Evolutionary conservation across 1,140 invertebrate species (phyloP).

Genomic region (Branchinecta lynchi): DNA sequence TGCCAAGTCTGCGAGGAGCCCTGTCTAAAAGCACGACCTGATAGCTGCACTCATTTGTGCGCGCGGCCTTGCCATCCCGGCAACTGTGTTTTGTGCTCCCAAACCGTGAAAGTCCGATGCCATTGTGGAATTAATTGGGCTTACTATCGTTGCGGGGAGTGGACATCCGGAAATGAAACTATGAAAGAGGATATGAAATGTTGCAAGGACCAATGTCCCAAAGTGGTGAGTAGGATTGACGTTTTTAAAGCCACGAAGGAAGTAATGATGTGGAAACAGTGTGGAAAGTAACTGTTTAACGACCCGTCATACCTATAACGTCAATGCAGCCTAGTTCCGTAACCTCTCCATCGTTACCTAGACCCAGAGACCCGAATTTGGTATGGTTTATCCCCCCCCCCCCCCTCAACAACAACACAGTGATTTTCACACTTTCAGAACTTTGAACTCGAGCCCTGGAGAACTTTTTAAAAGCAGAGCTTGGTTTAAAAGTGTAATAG

Average conservation of each 20-base stretch:
- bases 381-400: not conserved
- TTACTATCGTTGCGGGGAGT: constrained; percentile 52
- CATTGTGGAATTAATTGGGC: constrained; percentile 59
- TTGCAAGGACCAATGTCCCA: constrained; percentile 71
- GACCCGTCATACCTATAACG: too few species aligned
- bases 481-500: too few species aligned
- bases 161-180: constrained; percentile 34
- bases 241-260: not conserved
- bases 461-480: too few species aligned
- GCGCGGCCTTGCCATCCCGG: constrained; percentile 32
- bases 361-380: not conserved
- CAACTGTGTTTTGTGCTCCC: constrained; percentile 41
- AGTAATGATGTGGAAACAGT: not conserved
- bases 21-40: constrained; percentile 48
- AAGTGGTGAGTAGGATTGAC: constrained; percentile 41
- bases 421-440: too few species aligned
- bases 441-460: too few species aligned
- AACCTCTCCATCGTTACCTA: not conserved
- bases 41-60: constrained; percentile 64
- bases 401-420: too few species aligned
- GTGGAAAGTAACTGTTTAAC: not conserved
- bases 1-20: constrained; percentile 55
- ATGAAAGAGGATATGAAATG: constrained; percentile 40
- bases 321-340: not conserved
- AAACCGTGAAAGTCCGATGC: constrained; percentile 52